A percentile compares a stretch with the other conserved stretches of the same genome.
Conservation (phyloP, 2,113 vertebrate species). For the Cebus imitator region DNA sequence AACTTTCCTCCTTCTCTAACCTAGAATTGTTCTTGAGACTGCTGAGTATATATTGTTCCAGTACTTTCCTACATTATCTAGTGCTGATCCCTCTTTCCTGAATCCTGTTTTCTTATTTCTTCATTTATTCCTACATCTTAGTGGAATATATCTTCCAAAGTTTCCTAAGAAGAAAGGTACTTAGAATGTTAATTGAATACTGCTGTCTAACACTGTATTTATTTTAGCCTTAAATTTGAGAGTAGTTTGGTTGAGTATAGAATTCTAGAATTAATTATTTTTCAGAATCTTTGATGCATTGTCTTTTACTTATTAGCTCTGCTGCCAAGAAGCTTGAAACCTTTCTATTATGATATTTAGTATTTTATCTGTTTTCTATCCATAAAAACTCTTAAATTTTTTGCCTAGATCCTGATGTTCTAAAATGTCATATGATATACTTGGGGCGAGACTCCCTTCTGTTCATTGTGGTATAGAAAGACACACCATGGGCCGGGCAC, state of each 20-base stretch:
- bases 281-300: background rate
- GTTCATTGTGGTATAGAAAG: background rate
- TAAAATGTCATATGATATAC: background rate
- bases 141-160: background rate
- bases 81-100: background rate
- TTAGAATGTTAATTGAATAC: background rate
- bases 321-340: background rate
- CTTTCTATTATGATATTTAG: background rate
- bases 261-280: constrained; percentile 6
- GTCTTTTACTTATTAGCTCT: background rate
- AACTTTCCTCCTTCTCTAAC: background rate
- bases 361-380: background rate
- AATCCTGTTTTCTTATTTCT: background rate
- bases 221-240: background rate
- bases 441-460: background rate
- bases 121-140: background rate
- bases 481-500: background rate
- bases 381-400: background rate
- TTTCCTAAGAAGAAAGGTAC: background rate
- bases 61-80: background rate
- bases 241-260: background rate
- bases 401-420: background rate
- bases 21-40: background rate
- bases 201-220: background rate
- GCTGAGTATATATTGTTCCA: background rate